These are phyloP conservation scores for Fukomys damarensis DNA, from an alignment of 2,113 vertebrate species.

Conservation along the genomic window DNA sequence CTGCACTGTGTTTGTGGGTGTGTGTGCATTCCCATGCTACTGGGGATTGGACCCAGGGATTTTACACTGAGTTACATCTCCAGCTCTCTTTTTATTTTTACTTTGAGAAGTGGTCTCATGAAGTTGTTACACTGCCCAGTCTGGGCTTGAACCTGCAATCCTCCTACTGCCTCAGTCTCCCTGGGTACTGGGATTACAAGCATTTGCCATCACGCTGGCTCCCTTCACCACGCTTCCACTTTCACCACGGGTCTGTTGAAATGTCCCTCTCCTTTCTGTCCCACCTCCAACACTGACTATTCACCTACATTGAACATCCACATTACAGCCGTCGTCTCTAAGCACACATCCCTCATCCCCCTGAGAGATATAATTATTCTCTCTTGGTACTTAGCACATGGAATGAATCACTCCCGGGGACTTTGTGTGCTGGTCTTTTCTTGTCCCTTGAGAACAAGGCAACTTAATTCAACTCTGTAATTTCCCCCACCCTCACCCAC, in stretches of 20 bases:
- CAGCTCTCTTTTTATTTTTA: too few relatives aligned
- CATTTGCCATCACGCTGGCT: too few relatives aligned
- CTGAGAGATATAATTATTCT: neutral
- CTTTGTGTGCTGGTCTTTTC: neutral
- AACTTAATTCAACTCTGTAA: neutral
- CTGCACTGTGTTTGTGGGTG: too few relatives aligned
- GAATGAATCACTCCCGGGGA: neutral
- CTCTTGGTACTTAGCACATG: neutral
- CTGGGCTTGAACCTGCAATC: too few relatives aligned
- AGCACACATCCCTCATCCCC: neutral
- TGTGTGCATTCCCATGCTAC: too few relatives aligned
- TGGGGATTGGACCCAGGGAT: too few relatives aligned
- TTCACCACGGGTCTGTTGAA: neutral
- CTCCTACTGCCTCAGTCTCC: too few relatives aligned
- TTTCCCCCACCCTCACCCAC: neutral
- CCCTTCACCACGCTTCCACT: neutral
- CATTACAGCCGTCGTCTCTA: neutral
- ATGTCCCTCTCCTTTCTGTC: neutral
- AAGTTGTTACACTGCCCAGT: too few relatives aligned
- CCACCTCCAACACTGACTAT: neutral
- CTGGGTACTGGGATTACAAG: too few relatives aligned
- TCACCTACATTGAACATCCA: neutral
- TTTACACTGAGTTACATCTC: too few relatives aligned
- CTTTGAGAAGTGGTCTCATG: too few relatives aligned
- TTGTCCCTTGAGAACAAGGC: neutral